Evolutionary conservation across 2,888 invertebrate species (phyloP).

Genomic region (Eupithecia subumbrata): DNA sequence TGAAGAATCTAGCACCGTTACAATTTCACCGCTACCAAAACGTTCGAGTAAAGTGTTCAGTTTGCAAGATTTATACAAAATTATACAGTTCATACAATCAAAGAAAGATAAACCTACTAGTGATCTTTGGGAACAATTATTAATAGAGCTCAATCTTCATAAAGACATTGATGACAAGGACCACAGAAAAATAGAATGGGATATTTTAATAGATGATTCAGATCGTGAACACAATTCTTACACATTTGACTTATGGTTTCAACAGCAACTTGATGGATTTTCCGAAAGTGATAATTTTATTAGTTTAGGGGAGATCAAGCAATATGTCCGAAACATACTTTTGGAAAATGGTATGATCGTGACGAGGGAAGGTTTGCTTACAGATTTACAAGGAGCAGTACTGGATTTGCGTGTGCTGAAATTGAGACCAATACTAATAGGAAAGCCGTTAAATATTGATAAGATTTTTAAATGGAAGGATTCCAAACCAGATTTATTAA

Average conservation of each 20-base stretch:
- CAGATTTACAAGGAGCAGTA: conserved; percentile 51
- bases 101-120: not conserved
- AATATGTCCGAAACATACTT: conserved; percentile 53
- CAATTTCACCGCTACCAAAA: not conserved
- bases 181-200: not conserved
- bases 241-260: conserved; percentile 5
- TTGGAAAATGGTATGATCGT: conserved; percentile 54
- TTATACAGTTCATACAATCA: not conserved
- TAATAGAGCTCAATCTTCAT: not conserved
- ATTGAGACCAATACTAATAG: conserved; percentile 62
- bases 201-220: not conserved
- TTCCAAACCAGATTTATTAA: not conserved
- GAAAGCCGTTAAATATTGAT: conserved; percentile 43
- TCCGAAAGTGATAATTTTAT: not conserved
- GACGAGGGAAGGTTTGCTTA: conserved; percentile 49
- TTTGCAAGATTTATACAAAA: conserved; percentile 10
- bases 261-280: conserved; percentile 3
- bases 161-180: not conserved
- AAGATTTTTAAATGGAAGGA: not conserved
- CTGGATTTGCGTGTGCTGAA: conserved; percentile 54
- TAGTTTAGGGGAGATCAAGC: conserved; percentile 4
- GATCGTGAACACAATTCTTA: not conserved
- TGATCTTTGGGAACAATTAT: conserved; percentile 3
- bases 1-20: not conserved
- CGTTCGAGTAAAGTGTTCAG: not conserved